Percentiles rank a stretch among this genome's conserved stretches.
These are phyloP conservation scores for Peromyscus melanophrys DNA, from an alignment of 2,797 vertebrate genomes.

Conservation along the genomic window DNA sequence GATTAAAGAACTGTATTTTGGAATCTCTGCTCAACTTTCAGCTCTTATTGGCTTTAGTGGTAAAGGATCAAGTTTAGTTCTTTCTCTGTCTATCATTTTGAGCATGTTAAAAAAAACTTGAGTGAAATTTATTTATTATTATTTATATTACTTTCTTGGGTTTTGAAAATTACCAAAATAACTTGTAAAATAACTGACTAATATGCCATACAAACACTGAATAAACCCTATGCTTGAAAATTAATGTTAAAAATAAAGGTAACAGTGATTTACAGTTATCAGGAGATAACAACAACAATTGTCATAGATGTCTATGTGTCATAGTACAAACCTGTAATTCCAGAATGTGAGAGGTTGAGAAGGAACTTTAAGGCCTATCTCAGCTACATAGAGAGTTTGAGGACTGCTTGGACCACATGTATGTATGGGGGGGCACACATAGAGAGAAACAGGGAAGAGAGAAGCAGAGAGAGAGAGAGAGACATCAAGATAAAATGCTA, in stretches of 20 bases:
- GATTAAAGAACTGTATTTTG: background rate
- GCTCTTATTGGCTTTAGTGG: background rate
- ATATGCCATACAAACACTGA: background rate
- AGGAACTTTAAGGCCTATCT: background rate
- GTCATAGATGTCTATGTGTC: background rate
- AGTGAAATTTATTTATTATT: background rate
- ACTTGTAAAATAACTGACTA: background rate
- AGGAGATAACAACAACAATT: background rate
- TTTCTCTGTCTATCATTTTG: background rate
- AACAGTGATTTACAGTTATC: background rate
- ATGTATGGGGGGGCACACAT: background rate
- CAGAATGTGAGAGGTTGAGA: background rate
- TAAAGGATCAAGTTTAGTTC: background rate
- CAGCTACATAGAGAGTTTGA: background rate
- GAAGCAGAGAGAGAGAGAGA: background rate
- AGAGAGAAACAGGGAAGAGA: background rate
- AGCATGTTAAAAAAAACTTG: background rate
- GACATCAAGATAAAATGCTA: background rate
- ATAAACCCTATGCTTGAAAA: background rate
- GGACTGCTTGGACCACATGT: background rate
- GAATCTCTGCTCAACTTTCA: background rate
- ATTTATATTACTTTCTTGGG: background rate
- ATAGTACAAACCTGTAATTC: background rate
- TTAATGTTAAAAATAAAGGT: conserved; percentile 6
- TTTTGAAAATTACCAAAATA: background rate